Evolutionary conservation across 2,888 invertebrate genomes (phyloP).

Genomic region (Pasiphila rectangulata): DNA sequence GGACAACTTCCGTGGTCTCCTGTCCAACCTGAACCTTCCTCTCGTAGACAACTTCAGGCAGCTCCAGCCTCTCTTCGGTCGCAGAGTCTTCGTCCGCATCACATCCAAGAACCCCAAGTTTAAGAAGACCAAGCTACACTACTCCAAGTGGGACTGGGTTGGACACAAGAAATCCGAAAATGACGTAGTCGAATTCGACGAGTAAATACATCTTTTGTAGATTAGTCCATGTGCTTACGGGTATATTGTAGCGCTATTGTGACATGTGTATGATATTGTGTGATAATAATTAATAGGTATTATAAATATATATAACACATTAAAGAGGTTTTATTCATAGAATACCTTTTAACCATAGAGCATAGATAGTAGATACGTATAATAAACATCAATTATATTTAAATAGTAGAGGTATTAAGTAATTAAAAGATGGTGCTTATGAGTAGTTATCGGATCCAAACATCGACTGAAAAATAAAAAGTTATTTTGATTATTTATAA

Average conservation of each 20-base stretch:
- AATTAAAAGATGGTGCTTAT: too few species aligned
- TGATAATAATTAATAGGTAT: slow-evolving; percentile 40
- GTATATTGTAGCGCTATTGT: background rate
- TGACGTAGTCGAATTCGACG: slow-evolving; percentile 71
- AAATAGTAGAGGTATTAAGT: background rate
- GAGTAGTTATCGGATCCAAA: slow-evolving; percentile 75
- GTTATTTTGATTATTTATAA: slow-evolving; percentile 24
- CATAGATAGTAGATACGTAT: too few species aligned
- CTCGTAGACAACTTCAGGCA: slow-evolving; percentile 86
- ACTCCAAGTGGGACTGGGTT: slow-evolving; percentile 84
- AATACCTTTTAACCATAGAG: too few species aligned
- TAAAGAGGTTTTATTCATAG: too few species aligned
- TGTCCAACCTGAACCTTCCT: slow-evolving; percentile 82
- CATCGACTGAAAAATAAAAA: slow-evolving; percentile 69
- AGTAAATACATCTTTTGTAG: slow-evolving; percentile 44
- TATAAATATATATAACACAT: slow-evolving; percentile 23
- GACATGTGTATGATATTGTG: slow-evolving; percentile 38
- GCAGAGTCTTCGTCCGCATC: slow-evolving; percentile 84
- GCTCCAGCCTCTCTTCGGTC: slow-evolving; percentile 84
- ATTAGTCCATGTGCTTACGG: slow-evolving; percentile 6
- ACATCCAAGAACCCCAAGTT: slow-evolving; percentile 80
- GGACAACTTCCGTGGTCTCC: slow-evolving; percentile 83
- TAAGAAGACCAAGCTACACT: slow-evolving; percentile 80
- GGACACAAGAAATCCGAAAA: slow-evolving; percentile 76
- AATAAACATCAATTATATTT: too few species aligned